phyloP scores from a whole-genome alignment of 2,113 vertebrate genomes.

The Siphamia tubifer region DNA sequence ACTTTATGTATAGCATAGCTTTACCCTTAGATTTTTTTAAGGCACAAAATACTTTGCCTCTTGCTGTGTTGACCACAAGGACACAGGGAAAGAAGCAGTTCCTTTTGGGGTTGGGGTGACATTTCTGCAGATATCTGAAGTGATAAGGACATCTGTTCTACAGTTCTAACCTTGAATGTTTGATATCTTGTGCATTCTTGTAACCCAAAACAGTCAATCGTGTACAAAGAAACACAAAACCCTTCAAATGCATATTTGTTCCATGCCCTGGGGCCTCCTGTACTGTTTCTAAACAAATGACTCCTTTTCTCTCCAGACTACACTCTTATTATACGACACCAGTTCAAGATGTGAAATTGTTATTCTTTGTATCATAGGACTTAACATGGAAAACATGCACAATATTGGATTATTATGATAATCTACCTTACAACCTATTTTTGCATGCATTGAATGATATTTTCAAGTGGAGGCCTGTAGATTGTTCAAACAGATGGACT shows the following conservation, averaged over 20 bases:
- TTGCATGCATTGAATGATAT: constrained; percentile 54
- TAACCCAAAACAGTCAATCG: constrained; percentile 19
- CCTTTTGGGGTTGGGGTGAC: background rate
- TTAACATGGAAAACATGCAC: constrained; percentile 52
- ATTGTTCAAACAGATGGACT: constrained; percentile 69
- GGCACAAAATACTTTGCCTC: no score
- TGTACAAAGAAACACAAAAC: constrained; percentile 28
- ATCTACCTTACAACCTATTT: constrained; percentile 45
- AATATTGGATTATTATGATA: constrained; percentile 48
- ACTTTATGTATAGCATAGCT: background rate
- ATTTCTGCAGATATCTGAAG: no score
- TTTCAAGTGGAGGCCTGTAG: constrained; percentile 34
- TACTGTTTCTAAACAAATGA: constrained; percentile 50
- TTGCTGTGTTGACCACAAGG: constrained; percentile 20
- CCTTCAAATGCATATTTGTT: constrained; percentile 55
- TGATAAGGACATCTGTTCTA: background rate
- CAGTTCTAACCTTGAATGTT: constrained; percentile 28
- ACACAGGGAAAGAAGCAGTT: background rate
- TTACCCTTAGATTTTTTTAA: background rate
- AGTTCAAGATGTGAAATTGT: constrained; percentile 41
- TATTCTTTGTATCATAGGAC: constrained; percentile 36
- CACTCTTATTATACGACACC: constrained; percentile 28
- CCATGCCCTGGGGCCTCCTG: constrained; percentile 7
- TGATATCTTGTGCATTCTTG: background rate
- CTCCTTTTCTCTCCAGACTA: constrained; percentile 25